Evolutionary conservation across 2,113 vertebrate species (phyloP), one percentile per base, ranked within the genome.

Genomic region (Pollimyrus isidori): DNA sequence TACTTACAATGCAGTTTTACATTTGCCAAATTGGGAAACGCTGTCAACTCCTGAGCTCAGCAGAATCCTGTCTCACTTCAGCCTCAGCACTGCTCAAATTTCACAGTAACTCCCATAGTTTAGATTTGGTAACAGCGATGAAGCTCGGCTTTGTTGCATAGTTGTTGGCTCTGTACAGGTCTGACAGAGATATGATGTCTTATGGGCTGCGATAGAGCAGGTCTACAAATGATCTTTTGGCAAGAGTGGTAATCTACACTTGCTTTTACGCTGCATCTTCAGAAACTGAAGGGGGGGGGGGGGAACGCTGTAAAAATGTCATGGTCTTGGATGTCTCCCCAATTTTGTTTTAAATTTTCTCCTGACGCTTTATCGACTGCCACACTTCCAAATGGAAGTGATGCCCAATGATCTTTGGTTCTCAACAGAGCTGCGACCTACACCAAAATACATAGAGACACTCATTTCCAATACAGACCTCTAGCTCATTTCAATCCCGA

Each of bases 371-470:
- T 69, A 30, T 50, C 88, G 83, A 86, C 56, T 86, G 48, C 58
- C 56, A 86, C 48, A 73, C 87, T 84, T 56, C 87, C 53, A 86
- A 39, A 52, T 69, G 88, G 17, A 76, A 76, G 46, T 76, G 23
- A 45, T 88, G 92, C 91, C 88, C 89, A 80, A 92, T 89, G 4
- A 88, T 93, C 93, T 94, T 94, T 95, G 94, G 94, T 93, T 93
- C 90, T 90, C 84, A 88, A 52, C 45, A 50, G 56, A 88, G n/a
- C 50, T 49, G 30, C 49, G 80, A 15, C 73, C 46, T 69, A 39
- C 35, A 62, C 86, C 45, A 83, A 90, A 50, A 69, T n/a, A 49
- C 26, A 11, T 30, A 91, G 39, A 86, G 89, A 89, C 19, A 17
- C 17, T 42, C 35, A 42, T 46, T 42, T 56, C 49, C 45, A 83